Percentiles rank a stretch among this genome's conserved stretches.
Conservation (phyloP, 1,140 invertebrate species). For the Conus ventricosus region DNA sequence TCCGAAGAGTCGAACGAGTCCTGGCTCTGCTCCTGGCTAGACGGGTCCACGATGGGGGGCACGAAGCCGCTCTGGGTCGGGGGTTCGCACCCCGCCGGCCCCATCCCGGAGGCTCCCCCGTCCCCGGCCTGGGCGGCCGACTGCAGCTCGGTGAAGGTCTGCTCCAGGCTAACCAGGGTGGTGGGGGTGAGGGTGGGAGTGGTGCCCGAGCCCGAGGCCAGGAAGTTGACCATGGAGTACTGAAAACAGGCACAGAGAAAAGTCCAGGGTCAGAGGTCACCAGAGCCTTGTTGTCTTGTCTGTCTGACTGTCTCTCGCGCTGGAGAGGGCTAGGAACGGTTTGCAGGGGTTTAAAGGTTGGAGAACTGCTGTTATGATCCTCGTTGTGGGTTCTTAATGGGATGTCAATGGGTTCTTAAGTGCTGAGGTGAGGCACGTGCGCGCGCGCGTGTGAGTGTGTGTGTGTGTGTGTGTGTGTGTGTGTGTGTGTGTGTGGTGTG, state of each 20-base stretch:
- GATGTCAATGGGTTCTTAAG: no score
- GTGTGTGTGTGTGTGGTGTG: no score
- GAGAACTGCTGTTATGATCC: no score
- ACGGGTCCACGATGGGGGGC: slow-evolving; percentile 83
- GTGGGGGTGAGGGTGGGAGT: slow-evolving; percentile 95
- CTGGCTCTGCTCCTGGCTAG: slow-evolving; percentile 61
- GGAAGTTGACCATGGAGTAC: slow-evolving; percentile 60
- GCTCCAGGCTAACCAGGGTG: slow-evolving; percentile 92
- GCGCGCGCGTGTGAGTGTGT: no score
- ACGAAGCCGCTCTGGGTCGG: slow-evolving; percentile 93
- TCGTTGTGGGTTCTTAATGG: no score
- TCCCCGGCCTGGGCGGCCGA: slow-evolving; percentile 77
- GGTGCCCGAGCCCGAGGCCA: slow-evolving; percentile 82
- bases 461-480: no score
- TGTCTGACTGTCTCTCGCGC: no score
- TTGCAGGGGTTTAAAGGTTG: no score
- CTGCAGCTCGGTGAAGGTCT: slow-evolving; percentile 80
- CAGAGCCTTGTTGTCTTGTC: no score
- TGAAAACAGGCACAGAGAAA: slow-evolving; percentile 51
- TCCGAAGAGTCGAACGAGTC: slow-evolving; percentile 58
- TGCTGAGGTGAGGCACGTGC: no score
- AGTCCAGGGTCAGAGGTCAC: background rate
- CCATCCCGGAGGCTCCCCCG: slow-evolving; percentile 42
- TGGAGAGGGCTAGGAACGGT: no score
- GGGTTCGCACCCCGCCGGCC: slow-evolving; percentile 75